Evolutionary conservation across 2,888 invertebrate genomes (phyloP), one percentile per base, ranked within the genome.

Genomic region (Trachelus troglodyta): DNA sequence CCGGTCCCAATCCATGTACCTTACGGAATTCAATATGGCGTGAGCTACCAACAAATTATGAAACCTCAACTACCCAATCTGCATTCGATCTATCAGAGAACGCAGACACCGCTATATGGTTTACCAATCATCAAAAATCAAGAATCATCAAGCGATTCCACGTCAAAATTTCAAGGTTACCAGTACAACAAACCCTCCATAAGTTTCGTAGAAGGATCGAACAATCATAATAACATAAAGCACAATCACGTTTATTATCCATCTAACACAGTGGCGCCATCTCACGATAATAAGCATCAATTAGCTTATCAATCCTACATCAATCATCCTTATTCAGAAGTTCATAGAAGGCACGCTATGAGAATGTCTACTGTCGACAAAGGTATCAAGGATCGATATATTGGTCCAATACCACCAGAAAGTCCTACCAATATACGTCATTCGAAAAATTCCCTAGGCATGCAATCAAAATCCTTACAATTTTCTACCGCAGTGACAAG

Each of bases 351-450:
- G 77, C 86, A 87, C 71, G 75, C 82, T 1, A 79, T 84, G 33
- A 77, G 83, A 30, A 75, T 76, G 34, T 71, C 75, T 69, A 74
- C 82, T 76, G 79, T 71, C 34, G 82, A 82, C 15, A 81, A 82
- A 73, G 73, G 74, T 1, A 80, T 80, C 34, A 85, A 81, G 12
- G 81, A 85, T 40, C 89, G 82, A 80, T 93, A 94, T 69, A 91
- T 93, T n/a, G 94, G 94, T 1, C 93, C 94, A 1, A 92, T 93
- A 23, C 94, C 94, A 0, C 90, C 92, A 4, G 89, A 88, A 81
- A 9, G 9, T 4, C 33, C 69, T 23, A 12, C n/a, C 30, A 33
- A 86, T 88, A 75, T 78, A 69, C 81, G 79, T n/a, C 80, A 74
- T 15, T 69, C 73, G 12, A 81, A 81, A 74, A 30, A 31, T 33